Percentiles rank a stretch among this genome's conserved stretches.
Conservation (phyloP, 2,113 vertebrate genomes). For the Myanophis thanlyinensis region DNA sequence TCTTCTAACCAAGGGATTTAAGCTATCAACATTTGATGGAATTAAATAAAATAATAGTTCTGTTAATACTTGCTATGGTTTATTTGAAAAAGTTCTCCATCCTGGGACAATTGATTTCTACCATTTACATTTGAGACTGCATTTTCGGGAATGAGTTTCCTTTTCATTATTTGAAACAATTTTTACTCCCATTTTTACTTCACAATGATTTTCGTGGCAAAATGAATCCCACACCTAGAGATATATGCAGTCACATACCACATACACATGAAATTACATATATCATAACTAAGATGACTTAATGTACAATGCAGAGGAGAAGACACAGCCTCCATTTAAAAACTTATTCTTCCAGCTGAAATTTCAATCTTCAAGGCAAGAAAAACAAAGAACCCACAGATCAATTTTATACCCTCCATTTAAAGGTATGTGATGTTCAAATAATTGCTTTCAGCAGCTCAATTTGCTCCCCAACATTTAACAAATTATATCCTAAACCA, state of each 20-base stretch:
- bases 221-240: neutral
- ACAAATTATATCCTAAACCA: neutral
- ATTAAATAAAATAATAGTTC: neutral
- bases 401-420: neutral
- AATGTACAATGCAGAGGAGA: neutral
- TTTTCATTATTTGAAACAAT: neutral
- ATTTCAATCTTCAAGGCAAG: neutral
- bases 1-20: conserved; percentile 28
- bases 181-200: neutral
- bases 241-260: neutral
- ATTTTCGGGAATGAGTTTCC: neutral
- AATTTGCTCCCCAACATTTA: neutral
- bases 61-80: conserved; percentile 31
- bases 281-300: too few relatives aligned
- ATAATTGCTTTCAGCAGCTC: neutral
- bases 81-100: conserved; percentile 41
- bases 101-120: conserved; percentile 23
- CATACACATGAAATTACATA: neutral
- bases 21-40: conserved; percentile 4
- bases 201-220: neutral
- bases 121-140: conserved; percentile 5
- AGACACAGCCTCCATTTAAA: neutral
- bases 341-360: neutral
- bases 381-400: neutral
- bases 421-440: neutral